phyloP scores from a whole-genome alignment of 2,113 vertebrate genomes.

The Nerophis ophidion region DNA sequence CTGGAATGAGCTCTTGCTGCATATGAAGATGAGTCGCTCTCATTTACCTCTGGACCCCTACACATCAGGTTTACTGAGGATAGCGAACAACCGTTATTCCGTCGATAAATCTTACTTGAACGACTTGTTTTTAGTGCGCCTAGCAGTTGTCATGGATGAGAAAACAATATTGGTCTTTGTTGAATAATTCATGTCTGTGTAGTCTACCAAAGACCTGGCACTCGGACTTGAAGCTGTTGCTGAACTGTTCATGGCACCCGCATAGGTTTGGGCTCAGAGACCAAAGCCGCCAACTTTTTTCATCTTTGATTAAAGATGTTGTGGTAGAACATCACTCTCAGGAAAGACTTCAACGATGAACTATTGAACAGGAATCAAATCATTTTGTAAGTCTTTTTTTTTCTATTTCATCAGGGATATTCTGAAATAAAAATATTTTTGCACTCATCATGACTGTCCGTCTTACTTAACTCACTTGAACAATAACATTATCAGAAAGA shows the following conservation, averaged over 20 bases:
- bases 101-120: constrained; percentile 25
- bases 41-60: constrained; percentile 4
- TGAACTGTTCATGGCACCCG: constrained; percentile 19
- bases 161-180: constrained; percentile 8
- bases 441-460: constrained; percentile 5
- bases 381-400: constrained; percentile 22
- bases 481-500: constrained; percentile 32
- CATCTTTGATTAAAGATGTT: constrained; percentile 13
- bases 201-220: constrained; percentile 9
- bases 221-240: constrained; percentile 21
- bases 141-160: constrained; percentile 7
- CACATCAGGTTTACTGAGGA: constrained; percentile 4
- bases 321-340: constrained; percentile 20
- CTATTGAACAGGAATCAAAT: constrained; percentile 8
- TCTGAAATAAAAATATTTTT: constrained; percentile 51
- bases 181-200: constrained; percentile 20
- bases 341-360: constrained; percentile 20
- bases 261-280: constrained; percentile 5
- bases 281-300: constrained; percentile 20
- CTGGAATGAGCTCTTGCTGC: constrained; percentile 1
- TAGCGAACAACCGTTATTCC: constrained; percentile 5
- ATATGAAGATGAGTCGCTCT: constrained; percentile 12
- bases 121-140: constrained; percentile 1
- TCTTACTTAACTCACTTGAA: not conserved
- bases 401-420: constrained; percentile 23